These are phyloP conservation scores for Drosophila sechellia DNA, from an alignment of 1,140 invertebrate genomes.

Conservation along the genomic window DNA sequence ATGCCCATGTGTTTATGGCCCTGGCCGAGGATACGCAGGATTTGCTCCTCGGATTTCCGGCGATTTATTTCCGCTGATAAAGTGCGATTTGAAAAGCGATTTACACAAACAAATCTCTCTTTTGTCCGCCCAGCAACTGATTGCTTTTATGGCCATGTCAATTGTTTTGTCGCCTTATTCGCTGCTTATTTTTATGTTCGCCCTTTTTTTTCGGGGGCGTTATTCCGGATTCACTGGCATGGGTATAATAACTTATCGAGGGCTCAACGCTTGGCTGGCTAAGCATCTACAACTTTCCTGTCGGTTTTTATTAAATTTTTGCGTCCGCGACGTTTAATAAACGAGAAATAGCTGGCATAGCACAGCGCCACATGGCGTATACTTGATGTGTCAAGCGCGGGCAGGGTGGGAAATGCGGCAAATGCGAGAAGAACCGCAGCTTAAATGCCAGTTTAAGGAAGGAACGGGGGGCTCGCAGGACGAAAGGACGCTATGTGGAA, in stretches of 20 bases:
- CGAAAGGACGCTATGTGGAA: constrained; percentile 2
- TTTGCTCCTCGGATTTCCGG: constrained; percentile 31
- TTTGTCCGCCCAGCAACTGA: constrained; percentile 28
- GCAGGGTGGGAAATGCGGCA: neutral
- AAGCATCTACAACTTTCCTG: constrained; percentile 30
- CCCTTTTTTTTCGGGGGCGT: neutral
- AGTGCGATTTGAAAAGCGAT: constrained; percentile 58
- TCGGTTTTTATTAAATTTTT: constrained; percentile 42
- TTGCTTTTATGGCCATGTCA: constrained; percentile 44
- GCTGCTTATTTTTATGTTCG: constrained; percentile 7
- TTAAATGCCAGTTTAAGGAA: constrained; percentile 45
- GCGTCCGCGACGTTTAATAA: constrained; percentile 39
- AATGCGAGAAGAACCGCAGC: constrained; percentile 20
- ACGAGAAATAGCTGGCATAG: constrained; percentile 45
- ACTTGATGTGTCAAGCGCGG: constrained; percentile 42
- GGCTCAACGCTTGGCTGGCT: constrained; percentile 17
- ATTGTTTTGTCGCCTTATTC: constrained; percentile 48
- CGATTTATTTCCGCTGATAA: constrained; percentile 74
- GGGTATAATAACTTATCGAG: constrained; percentile 29
- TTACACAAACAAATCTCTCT: constrained; percentile 53
- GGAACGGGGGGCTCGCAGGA: constrained; percentile 6
- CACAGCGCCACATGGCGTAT: constrained; percentile 43
- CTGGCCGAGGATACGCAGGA: constrained; percentile 24
- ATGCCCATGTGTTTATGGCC: constrained; percentile 60
- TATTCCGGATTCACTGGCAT: neutral